Evolutionary conservation across 2,888 invertebrate species (phyloP), one percentile per base, ranked within the genome.

Genomic region (Drosophila subquinaria): DNA sequence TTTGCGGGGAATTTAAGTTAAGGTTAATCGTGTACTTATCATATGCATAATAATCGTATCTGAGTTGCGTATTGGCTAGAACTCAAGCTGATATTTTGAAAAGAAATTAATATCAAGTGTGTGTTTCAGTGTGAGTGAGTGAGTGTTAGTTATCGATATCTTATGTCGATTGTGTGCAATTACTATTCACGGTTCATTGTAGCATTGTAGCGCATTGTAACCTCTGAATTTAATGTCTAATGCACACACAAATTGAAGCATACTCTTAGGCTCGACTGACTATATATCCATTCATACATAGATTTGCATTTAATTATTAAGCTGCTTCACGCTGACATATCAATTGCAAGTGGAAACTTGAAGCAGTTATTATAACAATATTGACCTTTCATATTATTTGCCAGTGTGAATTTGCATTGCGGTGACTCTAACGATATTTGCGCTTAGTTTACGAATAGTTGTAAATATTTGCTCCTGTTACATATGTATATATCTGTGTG

Each of bases 401-500:
- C 50, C 68, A 61, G 67, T 45, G 6, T 59, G 48, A 38, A 35
- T 43, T 35, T 55, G 43, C 48, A 53, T 36, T 52, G 17, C 35
- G 53, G 69, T 69, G 77, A 63, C 57, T 69, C 65, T 63, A 66
- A 67, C 27, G 57, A 66, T 77, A 64, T 74, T 77, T 78, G 77
- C 78, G 70, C 64, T 74, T 77, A 70, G 59, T 68, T 78, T 66
- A 68, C 66, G 52, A 76, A 45, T 70, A 69, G 56, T 69, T 71
- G 53, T 75, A 66, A 65, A 67, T 75, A 62, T 67, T 65, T 66
- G 20, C 50, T 45, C 33, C 42, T 43, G 20, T 62, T 55, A 60
- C 62, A 53, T 59, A 20, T 23, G 13, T 45, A n/a, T 51, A 15
- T 40, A 40, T 35, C 17, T 50, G 33, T 50, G 38, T 63, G 17